Evolutionary conservation across 2,113 vertebrate species (phyloP).

Genomic region (Vombatus ursinus): DNA sequence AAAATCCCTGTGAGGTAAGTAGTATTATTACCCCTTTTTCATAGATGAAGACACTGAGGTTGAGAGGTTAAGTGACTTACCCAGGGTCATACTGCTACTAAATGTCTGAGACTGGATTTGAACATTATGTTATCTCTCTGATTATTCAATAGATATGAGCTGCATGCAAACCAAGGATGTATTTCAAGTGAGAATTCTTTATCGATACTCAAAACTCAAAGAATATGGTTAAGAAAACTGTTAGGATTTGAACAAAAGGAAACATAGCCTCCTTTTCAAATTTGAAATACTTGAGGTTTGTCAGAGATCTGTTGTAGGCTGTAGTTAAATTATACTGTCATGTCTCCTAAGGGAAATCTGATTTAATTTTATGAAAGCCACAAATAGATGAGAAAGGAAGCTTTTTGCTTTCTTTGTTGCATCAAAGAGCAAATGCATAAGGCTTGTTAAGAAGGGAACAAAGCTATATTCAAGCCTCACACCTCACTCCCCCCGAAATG

Average conservation of each 20-base stretch:
- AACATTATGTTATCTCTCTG: background rate
- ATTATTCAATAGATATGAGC: background rate
- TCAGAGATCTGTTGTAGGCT: background rate
- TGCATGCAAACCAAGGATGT: background rate
- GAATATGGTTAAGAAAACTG: conserved; percentile 34
- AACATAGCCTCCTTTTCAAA: conserved; percentile 16
- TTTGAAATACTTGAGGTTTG: conserved; percentile 35
- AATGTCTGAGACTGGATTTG: background rate
- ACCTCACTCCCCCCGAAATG: conserved; percentile 51
- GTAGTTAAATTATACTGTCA: background rate
- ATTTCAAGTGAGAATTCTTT: background rate
- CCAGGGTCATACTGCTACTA: background rate
- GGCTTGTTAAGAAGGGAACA: conserved; percentile 61
- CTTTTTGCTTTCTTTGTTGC: conserved; percentile 50
- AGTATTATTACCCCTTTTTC: background rate
- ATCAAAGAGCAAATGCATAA: conserved; percentile 72
- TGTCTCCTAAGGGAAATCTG: conserved; percentile 33
- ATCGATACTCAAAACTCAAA: background rate
- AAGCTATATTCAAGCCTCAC: conserved; percentile 44
- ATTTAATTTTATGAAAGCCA: conserved; percentile 55
- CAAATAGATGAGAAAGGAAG: conserved; percentile 54
- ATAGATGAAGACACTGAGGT: background rate
- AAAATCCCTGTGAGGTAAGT: background rate
- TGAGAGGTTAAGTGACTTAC: background rate
- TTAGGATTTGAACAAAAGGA: conserved; percentile 24